Evolutionary conservation across 2,113 vertebrate genomes (phyloP), one percentile per base, ranked within the genome.

Genomic region (Amia ocellicauda): DNA sequence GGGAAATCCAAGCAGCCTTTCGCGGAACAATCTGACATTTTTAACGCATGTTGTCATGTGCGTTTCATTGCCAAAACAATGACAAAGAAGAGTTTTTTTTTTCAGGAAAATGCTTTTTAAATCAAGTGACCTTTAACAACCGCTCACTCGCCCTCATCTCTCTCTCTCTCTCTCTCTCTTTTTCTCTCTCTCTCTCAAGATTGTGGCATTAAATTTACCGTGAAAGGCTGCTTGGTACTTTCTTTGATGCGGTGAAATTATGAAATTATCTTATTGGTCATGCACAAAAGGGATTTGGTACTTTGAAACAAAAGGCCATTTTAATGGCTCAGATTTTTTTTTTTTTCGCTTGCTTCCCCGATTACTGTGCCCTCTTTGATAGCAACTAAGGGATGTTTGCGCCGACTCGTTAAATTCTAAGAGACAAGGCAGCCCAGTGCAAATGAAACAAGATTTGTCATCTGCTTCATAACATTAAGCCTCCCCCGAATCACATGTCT

Each of bases 381-480:
- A 73, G 69, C 62, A 65, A 69, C 71, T 60, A 72, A 72, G 69
- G 78, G 75, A 82, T 60, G 68, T 58, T 63, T 58, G 63, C 24
- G 65, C 60, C 49, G 68, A 69, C 50, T 60, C 73, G 65, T 69
- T 74, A 69, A 68, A 69, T 76, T 64, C 69, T 47, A 55, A 60
- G 68, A 66, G 74, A 78, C 65, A 79, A 69, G 70, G 60, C 66
- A 71, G 64, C 73, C 66, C 67, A 16, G n/a, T 62, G 64, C 66
- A 78, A 69, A 67, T 42, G 62, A 80, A 79, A 87, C 64, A 62
- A 55, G 66, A 73, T 78, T 76, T 85, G 85, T 80, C 86, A 86
- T 79, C 77, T 87, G 85, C 69, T 85, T 31, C 59, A 64, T 68
- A 69, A 73, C 55, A 83, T 87, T 80, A 87, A 76, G 65, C 49